These are phyloP conservation scores for Anguilla pacifica DNA, from an alignment of 2,797 vertebrate genomes.

Conservation along the genomic window DNA sequence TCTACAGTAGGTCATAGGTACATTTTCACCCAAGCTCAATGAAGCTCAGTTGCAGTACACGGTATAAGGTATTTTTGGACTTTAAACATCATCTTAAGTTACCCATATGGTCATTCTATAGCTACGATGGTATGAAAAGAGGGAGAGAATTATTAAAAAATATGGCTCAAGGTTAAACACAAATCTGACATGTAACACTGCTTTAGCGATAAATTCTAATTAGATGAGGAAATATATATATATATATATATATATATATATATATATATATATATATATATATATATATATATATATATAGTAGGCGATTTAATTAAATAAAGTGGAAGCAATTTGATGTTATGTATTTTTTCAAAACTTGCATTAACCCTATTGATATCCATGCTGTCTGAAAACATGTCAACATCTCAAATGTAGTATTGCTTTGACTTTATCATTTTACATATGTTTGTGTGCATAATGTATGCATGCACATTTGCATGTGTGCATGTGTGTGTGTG, in stretches of 20 bases:
- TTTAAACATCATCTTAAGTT: neutral
- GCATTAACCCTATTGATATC: neutral
- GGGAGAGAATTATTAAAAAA: neutral
- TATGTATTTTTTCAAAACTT: neutral
- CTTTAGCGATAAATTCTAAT: neutral
- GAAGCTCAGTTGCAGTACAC: neutral
- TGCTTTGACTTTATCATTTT: neutral
- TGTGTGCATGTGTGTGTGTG: neutral
- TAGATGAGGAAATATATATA: neutral
- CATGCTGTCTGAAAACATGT: neutral
- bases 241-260: neutral
- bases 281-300: neutral
- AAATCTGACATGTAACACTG: neutral
- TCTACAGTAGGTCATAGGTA: neutral
- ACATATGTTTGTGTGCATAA: neutral
- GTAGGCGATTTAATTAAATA: neutral
- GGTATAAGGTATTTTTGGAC: neutral
- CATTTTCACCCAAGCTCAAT: neutral
- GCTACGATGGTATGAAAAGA: neutral
- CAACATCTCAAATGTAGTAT: neutral
- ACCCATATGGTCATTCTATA: neutral
- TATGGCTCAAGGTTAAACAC: neutral
- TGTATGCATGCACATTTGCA: neutral
- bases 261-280: too few species aligned
- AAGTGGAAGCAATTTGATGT: neutral